phyloP scores from a whole-genome alignment of 2,797 vertebrate genomes.

The Harpagifer antarcticus region DNA sequence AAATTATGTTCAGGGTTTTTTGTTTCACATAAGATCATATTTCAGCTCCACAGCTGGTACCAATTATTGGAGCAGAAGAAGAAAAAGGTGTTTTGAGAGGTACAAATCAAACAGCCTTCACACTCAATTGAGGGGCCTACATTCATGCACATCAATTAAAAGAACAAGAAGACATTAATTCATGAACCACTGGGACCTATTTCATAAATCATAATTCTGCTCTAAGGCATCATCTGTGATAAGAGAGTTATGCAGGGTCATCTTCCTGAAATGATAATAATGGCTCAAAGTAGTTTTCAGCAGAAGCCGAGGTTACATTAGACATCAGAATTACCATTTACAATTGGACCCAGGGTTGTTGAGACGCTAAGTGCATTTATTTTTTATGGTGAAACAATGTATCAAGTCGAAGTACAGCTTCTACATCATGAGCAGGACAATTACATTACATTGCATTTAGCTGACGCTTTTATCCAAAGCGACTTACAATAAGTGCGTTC shows the following conservation, averaged over 20 bases:
- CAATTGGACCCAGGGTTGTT: neutral
- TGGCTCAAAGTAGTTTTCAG: neutral
- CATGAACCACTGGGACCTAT: neutral
- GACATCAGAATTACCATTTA: neutral
- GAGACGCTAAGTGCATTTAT: neutral
- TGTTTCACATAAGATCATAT: no score
- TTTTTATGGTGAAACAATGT: neutral
- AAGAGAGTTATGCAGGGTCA: neutral
- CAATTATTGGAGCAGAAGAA: no score
- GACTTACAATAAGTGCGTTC: no score
- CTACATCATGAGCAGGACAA: no score
- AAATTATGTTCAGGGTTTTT: no score
- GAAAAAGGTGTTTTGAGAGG: no score
- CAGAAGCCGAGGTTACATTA: neutral
- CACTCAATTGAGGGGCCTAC: neutral
- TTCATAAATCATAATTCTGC: neutral
- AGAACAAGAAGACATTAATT: neutral
- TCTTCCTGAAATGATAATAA: neutral
- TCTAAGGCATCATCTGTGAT: neutral
- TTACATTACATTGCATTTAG: no score
- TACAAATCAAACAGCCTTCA: no score
- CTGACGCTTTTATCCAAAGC: no score
- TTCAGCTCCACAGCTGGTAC: no score
- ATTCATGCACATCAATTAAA: neutral
- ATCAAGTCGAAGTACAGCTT: neutral